Base-by-base conservation (phyloP, 1,140 invertebrate species). In the Drosophila bocqueti region DNA sequence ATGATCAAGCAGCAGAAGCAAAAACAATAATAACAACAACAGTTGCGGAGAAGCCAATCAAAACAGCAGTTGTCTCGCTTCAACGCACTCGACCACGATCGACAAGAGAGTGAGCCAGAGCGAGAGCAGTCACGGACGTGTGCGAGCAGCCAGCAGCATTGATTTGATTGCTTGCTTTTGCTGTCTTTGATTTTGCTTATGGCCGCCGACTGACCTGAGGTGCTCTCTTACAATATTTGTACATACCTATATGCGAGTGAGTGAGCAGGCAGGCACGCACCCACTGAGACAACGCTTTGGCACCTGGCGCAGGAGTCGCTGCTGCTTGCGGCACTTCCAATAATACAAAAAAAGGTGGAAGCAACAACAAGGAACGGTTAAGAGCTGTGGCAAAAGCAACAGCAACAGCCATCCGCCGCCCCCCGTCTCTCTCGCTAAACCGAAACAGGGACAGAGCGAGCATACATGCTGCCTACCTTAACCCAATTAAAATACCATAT, bases 401-500 rank as follows among this genome's bases (percentile, higher is more conserved):
- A 71, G 60, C 42, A 77, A 40, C 42, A 76, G 18, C 24, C 45
- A 46, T 40, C 55, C 26, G 52, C 52, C 52, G 34, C 47, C 43
- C 47, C 43, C 29, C 59, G 24, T 31, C 21, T 55, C 52, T 18
- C 43, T 34, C 18, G 40, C 54, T 8, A 52, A 50, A 36, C 50
- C 68, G 54, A 43, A 65, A 73, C 59, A 68, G 49, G 79, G 66
- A 81, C 57, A 65, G 34, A 85, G 65, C 50, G 71, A 65, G 50
- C 79, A 83, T 84, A 79, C 86, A 89, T 86, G 91, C 82, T 86
- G 91, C 82, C 82, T 92, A 91, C 91, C 91, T 92, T 92, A 92
- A 92, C 91, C 91, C 80, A 92, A 92, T 92, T 92, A 83, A 92
- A 85, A 85, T 76, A 81, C 78, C 78, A 82, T 90, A 92, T 92